Conservation (phyloP, 2,113 vertebrate genomes). For the Laterallus jamaicensis region DNA sequence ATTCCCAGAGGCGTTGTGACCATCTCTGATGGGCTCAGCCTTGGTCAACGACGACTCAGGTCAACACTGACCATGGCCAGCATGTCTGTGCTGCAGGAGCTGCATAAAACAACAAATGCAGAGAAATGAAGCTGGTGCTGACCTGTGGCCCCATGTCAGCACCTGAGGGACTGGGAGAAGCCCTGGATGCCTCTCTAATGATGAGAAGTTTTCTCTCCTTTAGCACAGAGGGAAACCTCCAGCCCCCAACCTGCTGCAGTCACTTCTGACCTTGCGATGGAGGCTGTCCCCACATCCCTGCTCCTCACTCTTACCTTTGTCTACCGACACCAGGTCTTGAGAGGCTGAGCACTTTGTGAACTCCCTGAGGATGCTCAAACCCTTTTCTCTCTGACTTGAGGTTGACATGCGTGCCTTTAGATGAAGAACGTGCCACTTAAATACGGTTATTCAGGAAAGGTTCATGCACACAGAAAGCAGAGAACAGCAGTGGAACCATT, state of each 20-base stretch:
- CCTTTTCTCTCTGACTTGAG: background rate
- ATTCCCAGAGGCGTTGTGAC: too few species aligned
- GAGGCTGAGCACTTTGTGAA: background rate
- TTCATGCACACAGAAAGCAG: background rate
- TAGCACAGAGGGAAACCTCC: too few species aligned
- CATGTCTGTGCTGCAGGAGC: background rate
- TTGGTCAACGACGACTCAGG: too few species aligned
- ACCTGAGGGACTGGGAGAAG: background rate
- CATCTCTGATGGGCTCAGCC: too few species aligned
- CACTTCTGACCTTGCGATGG: background rate
- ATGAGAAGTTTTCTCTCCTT: background rate
- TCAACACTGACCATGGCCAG: background rate
- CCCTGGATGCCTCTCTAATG: background rate
- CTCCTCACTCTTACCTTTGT: background rate
- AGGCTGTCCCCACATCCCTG: background rate
- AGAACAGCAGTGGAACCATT: background rate
- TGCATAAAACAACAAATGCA: background rate
- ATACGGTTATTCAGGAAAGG: background rate
- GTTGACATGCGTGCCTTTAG: background rate
- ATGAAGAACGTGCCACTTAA: background rate
- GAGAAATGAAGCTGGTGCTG: background rate
- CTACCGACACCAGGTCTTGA: background rate
- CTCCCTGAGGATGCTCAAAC: background rate
- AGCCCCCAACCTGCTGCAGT: background rate
- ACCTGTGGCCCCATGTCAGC: fast-evolving